phyloP scores from a whole-genome alignment of 2,113 vertebrate genomes.

The Phyllostomus discolor region DNA sequence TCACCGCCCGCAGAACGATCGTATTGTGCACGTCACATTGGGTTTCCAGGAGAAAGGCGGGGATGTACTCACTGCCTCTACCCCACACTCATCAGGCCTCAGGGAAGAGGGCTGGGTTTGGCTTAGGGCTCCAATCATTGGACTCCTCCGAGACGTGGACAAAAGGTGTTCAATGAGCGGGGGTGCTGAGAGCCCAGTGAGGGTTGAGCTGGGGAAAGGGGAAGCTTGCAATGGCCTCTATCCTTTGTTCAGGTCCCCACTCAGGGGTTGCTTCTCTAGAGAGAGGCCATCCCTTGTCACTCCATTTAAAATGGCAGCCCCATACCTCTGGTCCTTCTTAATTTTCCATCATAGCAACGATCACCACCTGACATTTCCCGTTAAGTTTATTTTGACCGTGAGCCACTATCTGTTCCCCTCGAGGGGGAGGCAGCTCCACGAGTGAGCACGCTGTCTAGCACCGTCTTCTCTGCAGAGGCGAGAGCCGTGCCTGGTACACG shows the following conservation, averaged over 20 bases:
- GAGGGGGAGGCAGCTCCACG: neutral
- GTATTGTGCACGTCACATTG: neutral
- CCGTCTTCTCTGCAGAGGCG: neutral
- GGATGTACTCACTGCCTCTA: fast-evolving
- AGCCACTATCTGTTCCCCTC: neutral
- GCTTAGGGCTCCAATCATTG: neutral
- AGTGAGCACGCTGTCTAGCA: neutral
- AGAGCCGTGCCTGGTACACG: neutral
- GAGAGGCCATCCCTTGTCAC: neutral
- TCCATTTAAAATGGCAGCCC: neutral
- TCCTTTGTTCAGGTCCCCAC: neutral
- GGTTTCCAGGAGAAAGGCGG: neutral
- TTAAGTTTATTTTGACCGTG: neutral
- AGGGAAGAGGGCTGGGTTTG: neutral
- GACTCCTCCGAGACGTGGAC: neutral
- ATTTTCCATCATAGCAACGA: neutral
- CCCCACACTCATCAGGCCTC: neutral
- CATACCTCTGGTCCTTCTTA: neutral
- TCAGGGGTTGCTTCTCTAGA: neutral
- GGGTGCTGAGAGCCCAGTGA: fast-evolving
- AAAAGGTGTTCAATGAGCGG: neutral
- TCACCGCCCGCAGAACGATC: neutral
- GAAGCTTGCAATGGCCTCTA: neutral
- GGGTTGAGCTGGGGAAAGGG: neutral
- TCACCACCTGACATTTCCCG: neutral